These are phyloP conservation scores for Zapornia atra DNA, from an alignment of 2,113 vertebrate species.

Conservation along the genomic window DNA sequence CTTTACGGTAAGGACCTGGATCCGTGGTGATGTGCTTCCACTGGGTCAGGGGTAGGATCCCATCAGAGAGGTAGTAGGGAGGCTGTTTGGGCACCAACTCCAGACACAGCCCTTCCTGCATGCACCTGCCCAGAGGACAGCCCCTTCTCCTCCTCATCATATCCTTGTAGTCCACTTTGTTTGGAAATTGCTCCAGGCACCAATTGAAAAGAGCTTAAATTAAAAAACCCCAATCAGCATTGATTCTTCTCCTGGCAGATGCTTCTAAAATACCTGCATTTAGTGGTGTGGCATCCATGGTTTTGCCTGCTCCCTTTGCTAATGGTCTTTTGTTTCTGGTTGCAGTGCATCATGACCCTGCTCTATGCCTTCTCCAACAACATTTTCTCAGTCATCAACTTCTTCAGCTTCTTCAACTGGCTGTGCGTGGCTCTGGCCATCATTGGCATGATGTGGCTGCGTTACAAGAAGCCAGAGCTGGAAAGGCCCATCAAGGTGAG, in stretches of 20 bases:
- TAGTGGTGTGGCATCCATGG: not conserved
- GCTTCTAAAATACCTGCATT: not conserved
- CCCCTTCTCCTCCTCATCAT: not conserved
- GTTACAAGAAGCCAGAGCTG: slow-evolving; percentile 90
- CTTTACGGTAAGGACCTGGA: slow-evolving; percentile 84
- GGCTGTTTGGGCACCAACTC: not conserved
- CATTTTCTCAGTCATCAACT: slow-evolving; percentile 99
- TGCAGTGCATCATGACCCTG: slow-evolving; percentile 93
- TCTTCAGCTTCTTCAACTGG: slow-evolving; percentile 99
- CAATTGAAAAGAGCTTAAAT: not conserved
- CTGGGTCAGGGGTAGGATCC: not conserved
- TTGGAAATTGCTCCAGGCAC: not conserved
- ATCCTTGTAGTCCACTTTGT: not conserved
- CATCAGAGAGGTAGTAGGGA: not conserved
- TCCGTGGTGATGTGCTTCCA: not conserved
- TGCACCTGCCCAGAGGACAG: no score
- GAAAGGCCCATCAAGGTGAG: slow-evolving; percentile 95
- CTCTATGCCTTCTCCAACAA: slow-evolving; percentile 95
- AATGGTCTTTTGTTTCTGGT: not conserved
- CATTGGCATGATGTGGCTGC: slow-evolving; percentile 95
- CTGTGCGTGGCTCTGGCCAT: slow-evolving; percentile 97
- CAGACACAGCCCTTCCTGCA: not conserved
- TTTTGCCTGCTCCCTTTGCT: not conserved
- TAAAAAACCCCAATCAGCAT: not conserved
- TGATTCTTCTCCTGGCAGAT: not conserved